phyloP scores from a whole-genome alignment of 2,113 vertebrate species.

The Atherinomorus stipes region DNA sequence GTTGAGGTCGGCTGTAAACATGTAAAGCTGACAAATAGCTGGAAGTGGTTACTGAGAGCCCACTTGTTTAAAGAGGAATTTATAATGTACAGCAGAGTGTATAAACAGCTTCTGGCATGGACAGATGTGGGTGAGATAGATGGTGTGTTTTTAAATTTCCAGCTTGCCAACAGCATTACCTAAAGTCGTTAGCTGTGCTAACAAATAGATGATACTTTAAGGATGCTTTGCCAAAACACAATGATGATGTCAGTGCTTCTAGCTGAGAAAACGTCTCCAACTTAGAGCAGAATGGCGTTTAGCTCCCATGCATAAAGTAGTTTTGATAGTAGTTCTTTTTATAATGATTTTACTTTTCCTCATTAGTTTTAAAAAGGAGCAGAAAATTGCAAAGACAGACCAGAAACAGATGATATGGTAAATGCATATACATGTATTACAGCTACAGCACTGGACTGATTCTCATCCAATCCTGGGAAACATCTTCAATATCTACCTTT shows the following conservation, averaged over 20 bases:
- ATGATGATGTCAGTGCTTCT: conserved; percentile 36
- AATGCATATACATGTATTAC: too few species aligned
- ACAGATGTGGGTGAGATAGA: conserved; percentile 24
- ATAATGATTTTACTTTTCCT: too few species aligned
- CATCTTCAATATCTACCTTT: too few species aligned
- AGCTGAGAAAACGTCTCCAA: conserved; percentile 24
- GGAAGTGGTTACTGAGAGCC: conserved; percentile 32
- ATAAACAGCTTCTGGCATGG: conserved; percentile 23
- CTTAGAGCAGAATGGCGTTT: conserved; percentile 7
- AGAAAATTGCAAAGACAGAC: too few species aligned
- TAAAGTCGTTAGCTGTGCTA: conserved; percentile 42
- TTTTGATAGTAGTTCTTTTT: too few species aligned
- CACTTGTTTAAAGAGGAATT: conserved; percentile 32
- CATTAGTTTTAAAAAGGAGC: too few species aligned
- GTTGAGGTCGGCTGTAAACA: conserved; percentile 5
- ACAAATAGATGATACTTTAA: conserved; percentile 34
- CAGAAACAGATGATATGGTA: too few species aligned
- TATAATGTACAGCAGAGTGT: conserved; percentile 28
- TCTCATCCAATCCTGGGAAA: too few species aligned
- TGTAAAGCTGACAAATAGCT: conserved; percentile 18
- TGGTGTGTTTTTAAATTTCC: conserved; percentile 18
- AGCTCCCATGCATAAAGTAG: not conserved
- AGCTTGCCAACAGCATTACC: conserved; percentile 50
- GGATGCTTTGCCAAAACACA: conserved; percentile 28
- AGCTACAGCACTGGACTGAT: too few species aligned